phyloP scores from a whole-genome alignment of 2,888 invertebrate genomes.

The Blera fallax region DNA sequence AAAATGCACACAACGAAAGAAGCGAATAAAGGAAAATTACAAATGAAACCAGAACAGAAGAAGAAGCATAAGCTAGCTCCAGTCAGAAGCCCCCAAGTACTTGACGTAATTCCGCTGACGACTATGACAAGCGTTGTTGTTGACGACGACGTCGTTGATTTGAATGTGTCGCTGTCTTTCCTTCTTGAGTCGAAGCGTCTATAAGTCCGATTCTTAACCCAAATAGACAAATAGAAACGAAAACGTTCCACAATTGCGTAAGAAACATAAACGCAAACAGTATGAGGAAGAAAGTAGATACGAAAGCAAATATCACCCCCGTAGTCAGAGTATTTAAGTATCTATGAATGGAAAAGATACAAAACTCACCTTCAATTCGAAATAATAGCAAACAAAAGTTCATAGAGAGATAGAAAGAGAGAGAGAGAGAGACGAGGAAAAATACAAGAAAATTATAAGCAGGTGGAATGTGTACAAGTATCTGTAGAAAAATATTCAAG shows the following conservation, averaged over 20 bases:
- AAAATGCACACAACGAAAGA: background rate
- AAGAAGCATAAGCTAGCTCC: background rate
- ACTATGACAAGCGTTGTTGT: background rate
- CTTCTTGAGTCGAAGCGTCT: background rate
- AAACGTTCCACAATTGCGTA: conserved; percentile 36
- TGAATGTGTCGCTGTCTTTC: background rate
- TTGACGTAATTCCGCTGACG: conserved; percentile 31
- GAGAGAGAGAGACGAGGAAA: background rate
- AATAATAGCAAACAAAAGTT: conserved; percentile 16
- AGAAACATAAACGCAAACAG: conserved; percentile 3
- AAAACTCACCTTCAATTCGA: conserved; percentile 22
- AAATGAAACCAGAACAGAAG: conserved; percentile 20
- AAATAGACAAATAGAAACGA: conserved; percentile 30
- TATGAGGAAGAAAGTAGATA: conserved; percentile 4
- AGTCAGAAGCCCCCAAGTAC: background rate
- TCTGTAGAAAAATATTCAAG: conserved; percentile 32
- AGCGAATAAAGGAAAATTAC: background rate
- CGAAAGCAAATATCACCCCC: conserved; percentile 37
- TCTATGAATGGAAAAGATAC: conserved; percentile 39
- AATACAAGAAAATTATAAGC: conserved; percentile 26
- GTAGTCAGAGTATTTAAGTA: background rate
- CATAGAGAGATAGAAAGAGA: no score
- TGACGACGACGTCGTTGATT: background rate
- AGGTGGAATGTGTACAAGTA: conserved; percentile 39
- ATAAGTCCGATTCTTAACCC: background rate